A percentile compares a stretch with the other conserved stretches of the same genome.
Conservation (phyloP, 1,140 invertebrate species). For the Diprion similis region DNA sequence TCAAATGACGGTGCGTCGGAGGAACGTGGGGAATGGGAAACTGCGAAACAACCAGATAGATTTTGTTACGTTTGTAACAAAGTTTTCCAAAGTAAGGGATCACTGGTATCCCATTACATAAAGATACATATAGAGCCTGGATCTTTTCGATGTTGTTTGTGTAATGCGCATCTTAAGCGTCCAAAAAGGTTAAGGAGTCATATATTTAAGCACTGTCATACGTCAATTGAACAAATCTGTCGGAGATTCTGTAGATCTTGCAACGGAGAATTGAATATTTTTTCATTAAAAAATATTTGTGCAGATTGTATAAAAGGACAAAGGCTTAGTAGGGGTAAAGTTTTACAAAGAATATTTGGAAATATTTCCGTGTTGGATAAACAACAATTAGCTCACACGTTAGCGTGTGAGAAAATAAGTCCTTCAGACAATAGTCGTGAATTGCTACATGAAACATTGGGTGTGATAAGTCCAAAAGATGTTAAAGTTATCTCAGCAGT, state of each 20-base stretch:
- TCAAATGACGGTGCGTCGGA: neutral
- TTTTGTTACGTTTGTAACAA: neutral
- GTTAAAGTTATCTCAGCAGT: neutral
- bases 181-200: neutral
- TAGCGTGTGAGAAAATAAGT: neutral
- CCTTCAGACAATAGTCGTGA: neutral
- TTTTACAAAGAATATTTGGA: neutral
- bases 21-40: neutral
- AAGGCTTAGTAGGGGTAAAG: neutral
- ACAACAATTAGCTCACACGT: neutral
- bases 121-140: neutral
- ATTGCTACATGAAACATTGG: neutral
- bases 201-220: neutral
- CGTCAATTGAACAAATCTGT: neutral
- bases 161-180: neutral
- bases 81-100: neutral
- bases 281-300: neutral
- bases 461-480: no score
- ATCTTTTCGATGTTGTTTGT: conserved; percentile 1
- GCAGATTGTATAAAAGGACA: neutral
- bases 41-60: neutral
- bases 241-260: neutral
- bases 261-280: neutral
- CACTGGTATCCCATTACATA: neutral
- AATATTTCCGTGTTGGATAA: neutral